These are phyloP conservation scores for Spodoptera frugiperda DNA, from an alignment of 1,140 invertebrate genomes.

Conservation along the genomic window DNA sequence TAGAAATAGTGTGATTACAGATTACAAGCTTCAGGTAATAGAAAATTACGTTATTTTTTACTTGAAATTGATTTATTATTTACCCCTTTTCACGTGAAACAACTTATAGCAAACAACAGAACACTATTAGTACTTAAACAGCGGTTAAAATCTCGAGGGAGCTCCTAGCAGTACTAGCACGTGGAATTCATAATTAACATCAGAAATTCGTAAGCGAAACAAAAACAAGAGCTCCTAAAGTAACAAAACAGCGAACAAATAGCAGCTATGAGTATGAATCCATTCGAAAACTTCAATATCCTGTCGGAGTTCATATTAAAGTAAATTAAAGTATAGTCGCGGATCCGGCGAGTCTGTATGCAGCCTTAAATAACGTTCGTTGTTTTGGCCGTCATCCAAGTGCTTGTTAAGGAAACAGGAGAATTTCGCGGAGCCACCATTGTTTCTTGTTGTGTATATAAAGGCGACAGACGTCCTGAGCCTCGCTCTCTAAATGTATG, in stretches of 20 bases:
- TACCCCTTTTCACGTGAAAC: no score
- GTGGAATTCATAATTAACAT: not conserved
- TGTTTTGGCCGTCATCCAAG: constrained; percentile 78
- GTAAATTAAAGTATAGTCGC: constrained; percentile 49
- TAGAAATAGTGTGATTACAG: no score
- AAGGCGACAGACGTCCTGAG: constrained; percentile 45
- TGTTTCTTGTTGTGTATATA: constrained; percentile 74
- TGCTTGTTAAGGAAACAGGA: constrained; percentile 80
- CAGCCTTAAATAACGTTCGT: constrained; percentile 68
- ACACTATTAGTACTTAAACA: no score
- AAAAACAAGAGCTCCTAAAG: constrained; percentile 6
- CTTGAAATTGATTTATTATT: no score
- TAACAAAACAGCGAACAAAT: constrained; percentile 21
- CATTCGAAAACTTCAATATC: constrained; percentile 41
- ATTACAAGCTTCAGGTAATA: no score
- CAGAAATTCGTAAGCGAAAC: not conserved
- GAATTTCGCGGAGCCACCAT: constrained; percentile 70
- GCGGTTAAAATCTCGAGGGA: not conserved
- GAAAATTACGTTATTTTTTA: no score
- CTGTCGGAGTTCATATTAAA: constrained; percentile 39
- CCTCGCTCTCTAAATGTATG: constrained; percentile 39
- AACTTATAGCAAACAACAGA: no score
- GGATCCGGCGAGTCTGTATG: constrained; percentile 42
- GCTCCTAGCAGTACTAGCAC: not conserved
- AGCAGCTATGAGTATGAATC: constrained; percentile 18